phyloP scores from a whole-genome alignment of 1,140 invertebrate species.

The Dendroctonus ponderosae region DNA sequence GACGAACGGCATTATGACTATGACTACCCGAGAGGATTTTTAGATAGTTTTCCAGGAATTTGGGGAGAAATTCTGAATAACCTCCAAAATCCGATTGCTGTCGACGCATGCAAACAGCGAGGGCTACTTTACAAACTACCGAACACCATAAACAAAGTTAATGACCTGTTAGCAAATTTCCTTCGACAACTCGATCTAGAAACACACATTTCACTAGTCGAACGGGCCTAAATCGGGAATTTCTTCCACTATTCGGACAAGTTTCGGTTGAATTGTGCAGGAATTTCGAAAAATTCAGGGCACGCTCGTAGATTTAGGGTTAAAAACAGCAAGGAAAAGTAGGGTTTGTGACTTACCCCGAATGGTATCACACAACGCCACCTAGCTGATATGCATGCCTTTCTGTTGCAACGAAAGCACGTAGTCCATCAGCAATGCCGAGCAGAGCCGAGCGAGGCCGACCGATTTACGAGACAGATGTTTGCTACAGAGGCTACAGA shows the following conservation, averaged over 20 bases:
- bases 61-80: too few species aligned
- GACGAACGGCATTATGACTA: too few species aligned
- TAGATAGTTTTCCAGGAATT: too few species aligned
- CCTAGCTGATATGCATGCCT: constrained; percentile 46
- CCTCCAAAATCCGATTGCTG: neutral
- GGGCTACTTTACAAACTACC: constrained; percentile 28
- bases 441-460: constrained; percentile 38
- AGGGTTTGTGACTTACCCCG: constrained; percentile 48
- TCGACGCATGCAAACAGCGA: constrained; percentile 14
- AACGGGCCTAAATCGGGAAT: constrained; percentile 17
- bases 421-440: constrained; percentile 43
- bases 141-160: constrained; percentile 45
- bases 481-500: constrained; percentile 38
- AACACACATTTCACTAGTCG: constrained; percentile 37
- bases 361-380: constrained; percentile 47
- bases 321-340: constrained; percentile 41
- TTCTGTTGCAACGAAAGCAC: constrained; percentile 47
- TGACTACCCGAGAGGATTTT: too few species aligned
- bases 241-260: constrained; percentile 17
- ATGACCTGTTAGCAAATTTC: constrained; percentile 50
- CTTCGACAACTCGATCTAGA: constrained; percentile 37
- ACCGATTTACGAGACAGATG: constrained; percentile 41
- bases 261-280: constrained; percentile 1
- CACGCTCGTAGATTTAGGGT: constrained; percentile 32
- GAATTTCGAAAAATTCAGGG: constrained; percentile 30